Conservation (phyloP, 2,888 invertebrate species). For the Parnassius smintheus region DNA sequence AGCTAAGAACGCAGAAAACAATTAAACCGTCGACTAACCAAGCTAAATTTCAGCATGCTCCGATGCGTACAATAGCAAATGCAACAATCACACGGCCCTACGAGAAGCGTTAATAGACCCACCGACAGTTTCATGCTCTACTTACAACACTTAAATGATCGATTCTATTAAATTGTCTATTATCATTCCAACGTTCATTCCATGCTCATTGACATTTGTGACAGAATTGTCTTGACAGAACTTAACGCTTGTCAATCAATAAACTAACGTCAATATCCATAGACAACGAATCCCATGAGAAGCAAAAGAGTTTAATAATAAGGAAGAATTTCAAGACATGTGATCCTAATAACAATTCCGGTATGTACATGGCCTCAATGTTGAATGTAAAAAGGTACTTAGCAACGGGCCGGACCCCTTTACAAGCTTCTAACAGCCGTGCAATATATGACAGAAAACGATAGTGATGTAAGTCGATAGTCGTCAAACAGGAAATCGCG, state of each 20-base stretch:
- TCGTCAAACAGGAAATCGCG: slow-evolving; percentile 79
- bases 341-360: slow-evolving; percentile 68
- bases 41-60: slow-evolving; percentile 58
- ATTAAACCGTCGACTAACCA: slow-evolving; percentile 54
- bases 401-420: slow-evolving; percentile 75
- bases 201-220: slow-evolving; percentile 45
- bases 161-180: slow-evolving; percentile 64
- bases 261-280: slow-evolving; percentile 43
- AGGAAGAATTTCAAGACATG: slow-evolving; percentile 63
- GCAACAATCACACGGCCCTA: slow-evolving; percentile 65
- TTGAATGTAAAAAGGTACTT: slow-evolving; percentile 62
- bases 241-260: slow-evolving; percentile 50
- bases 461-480: slow-evolving; percentile 80
- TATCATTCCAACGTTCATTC: slow-evolving; percentile 53
- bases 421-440: slow-evolving; percentile 71
- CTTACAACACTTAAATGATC: slow-evolving; percentile 67
- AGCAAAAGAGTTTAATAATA: slow-evolving; percentile 59
- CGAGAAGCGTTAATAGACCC: slow-evolving; percentile 54
- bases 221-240: slow-evolving; percentile 41
- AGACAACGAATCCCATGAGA: slow-evolving; percentile 43
- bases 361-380: slow-evolving; percentile 63
- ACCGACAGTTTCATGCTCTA: slow-evolving; percentile 69
- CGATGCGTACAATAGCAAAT: slow-evolving; percentile 43
- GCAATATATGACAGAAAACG: slow-evolving; percentile 71
- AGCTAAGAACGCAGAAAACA: slow-evolving; percentile 52